Conservation (phyloP, 2,113 vertebrate genomes). For the Pavo muticus region DNA sequence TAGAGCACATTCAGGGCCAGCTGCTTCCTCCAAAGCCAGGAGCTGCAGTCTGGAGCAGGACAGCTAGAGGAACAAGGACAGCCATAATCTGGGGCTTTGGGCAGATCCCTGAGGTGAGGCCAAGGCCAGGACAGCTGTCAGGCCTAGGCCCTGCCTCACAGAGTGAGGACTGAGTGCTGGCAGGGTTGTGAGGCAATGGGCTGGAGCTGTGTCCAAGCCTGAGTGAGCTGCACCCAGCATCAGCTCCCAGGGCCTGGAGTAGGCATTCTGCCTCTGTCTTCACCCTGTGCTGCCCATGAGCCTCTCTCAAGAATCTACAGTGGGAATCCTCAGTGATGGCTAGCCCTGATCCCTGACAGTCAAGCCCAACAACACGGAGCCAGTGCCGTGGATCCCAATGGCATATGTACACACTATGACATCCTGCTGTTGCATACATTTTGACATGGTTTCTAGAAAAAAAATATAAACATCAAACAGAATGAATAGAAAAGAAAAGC, state of each 20-base stretch:
- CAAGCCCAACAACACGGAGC: neutral
- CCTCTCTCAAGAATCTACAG: neutral
- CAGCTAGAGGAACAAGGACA: rapidly evolving
- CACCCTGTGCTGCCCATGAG: neutral
- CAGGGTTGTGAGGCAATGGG: neutral
- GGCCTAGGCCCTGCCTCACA: no score
- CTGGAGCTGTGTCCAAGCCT: neutral
- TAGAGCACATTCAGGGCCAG: rapidly evolving
- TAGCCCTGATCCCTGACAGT: neutral
- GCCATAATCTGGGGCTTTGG: rapidly evolving
- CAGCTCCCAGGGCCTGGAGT: neutral
- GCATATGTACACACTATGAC: rapidly evolving
- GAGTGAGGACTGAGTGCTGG: rapidly evolving
- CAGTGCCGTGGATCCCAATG: no score
- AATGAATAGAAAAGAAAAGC: neutral
- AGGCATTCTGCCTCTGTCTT: rapidly evolving
- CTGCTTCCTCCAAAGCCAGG: neutral
- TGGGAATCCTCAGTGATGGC: neutral
- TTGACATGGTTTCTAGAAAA: neutral
- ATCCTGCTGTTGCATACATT: rapidly evolving
- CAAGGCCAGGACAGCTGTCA: no score
- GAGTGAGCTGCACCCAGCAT: rapidly evolving
- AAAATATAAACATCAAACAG: neutral
- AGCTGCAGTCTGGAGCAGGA: neutral
- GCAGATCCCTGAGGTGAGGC: neutral